Conservation (phyloP, 2,888 invertebrate species). For the Synanthedon myopaeformis region DNA sequence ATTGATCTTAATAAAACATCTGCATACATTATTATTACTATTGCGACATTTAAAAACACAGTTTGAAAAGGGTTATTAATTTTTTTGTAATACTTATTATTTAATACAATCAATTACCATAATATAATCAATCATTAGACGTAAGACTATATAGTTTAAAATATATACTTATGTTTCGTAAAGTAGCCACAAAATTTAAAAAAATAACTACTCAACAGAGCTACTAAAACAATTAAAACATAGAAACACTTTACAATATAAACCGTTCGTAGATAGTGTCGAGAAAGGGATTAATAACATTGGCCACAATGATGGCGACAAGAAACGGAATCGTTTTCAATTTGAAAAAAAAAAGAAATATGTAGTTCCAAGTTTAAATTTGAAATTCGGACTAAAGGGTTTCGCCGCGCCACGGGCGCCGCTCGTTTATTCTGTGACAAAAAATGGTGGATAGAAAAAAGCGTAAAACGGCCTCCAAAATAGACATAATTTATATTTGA, state of each 20-base stretch:
- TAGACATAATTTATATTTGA: constrained; percentile 61
- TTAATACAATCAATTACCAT: no score
- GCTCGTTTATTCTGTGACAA: constrained; percentile 40
- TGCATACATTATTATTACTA: background rate
- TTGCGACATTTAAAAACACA: background rate
- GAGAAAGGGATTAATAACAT: constrained; percentile 54
- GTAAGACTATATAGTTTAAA: no score
- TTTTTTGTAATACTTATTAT: no score
- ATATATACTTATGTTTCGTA: no score
- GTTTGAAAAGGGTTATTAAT: no score
- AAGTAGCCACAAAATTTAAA: background rate
- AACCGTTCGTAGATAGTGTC: constrained; percentile 48
- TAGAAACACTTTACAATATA: constrained; percentile 32
- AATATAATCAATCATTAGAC: no score
- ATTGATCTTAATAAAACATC: background rate
- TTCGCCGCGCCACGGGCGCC: constrained; percentile 58
- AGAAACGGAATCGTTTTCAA: constrained; percentile 16
- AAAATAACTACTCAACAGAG: background rate
- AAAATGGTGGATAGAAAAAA: constrained; percentile 49
- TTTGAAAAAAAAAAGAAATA: constrained; percentile 22
- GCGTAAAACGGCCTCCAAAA: constrained; percentile 61
- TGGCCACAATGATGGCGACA: constrained; percentile 17
- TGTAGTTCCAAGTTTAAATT: constrained; percentile 23
- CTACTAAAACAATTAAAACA: constrained; percentile 9
- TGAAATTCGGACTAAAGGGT: constrained; percentile 54